Base-by-base conservation (phyloP, 2,113 vertebrate species). In the Zingel zingel region DNA sequence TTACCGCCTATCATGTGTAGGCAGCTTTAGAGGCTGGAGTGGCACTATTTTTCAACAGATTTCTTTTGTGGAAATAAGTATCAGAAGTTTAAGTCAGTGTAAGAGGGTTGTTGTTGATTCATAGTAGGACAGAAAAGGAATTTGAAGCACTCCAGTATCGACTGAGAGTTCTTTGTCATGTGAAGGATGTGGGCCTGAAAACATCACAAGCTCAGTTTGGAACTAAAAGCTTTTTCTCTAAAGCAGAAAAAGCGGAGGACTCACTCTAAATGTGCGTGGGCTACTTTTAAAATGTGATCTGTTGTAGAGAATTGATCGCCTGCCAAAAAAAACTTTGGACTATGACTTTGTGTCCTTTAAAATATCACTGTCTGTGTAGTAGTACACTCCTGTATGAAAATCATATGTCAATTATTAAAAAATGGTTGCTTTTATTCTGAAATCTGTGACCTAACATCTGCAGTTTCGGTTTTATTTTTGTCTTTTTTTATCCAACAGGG, bases 181-280 rank as follows among this genome's bases (percentile, higher is more conserved):
- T 11, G 69, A 47, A 53, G 69, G 73, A 36, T 65, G 87, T 74
- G 78, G 83, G 85, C 68, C 68, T 77, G 68, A 68, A 83, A 59
- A 51, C 79, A 65, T 63, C 63, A 74, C 51, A n/a, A 68, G 81
- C 19, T 27, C 23, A 5, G 12, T 66, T 78, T 43, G 87, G 66
- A 84, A 78, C 74, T 59, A 47, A 74, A 86, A 79, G 86, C 74
- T 50, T 57, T 53, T 13, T 63, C 64, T 78, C 27, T 65, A 10
- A 10, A 16, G 39, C 39, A 77, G 53, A 58, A 66, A 61, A 21
- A 57, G 85, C 27, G 89, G 86, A 59, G 87, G 83, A 81, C 7
- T 68, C 67, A 0, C 23, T 61, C 51, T 85, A 84, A 88, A 86
- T 88, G 82, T 86, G 65, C 25, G 90, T 88, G 88, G 88, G 85